These are phyloP conservation scores for Danio tinwini DNA, from an alignment of 2,797 vertebrate genomes.

Conservation along the genomic window DNA sequence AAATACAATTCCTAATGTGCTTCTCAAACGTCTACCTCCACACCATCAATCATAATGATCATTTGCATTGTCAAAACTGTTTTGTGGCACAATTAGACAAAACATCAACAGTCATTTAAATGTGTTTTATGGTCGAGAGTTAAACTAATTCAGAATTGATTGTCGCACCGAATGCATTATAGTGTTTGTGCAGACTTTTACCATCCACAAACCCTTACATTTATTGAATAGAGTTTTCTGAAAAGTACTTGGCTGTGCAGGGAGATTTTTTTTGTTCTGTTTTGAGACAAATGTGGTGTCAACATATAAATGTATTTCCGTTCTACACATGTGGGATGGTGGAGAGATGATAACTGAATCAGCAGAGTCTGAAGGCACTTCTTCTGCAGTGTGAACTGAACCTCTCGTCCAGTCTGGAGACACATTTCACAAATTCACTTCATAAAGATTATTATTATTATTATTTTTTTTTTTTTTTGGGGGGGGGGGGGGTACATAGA, in stretches of 20 bases:
- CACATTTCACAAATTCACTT: slow-evolving; percentile 8
- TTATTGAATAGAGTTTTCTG: slow-evolving; percentile 3
- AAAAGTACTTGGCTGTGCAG: not conserved
- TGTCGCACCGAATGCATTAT: slow-evolving; percentile 26
- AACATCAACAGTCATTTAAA: slow-evolving; percentile 13
- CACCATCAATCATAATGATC: not conserved
- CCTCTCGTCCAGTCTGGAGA: slow-evolving; percentile 15
- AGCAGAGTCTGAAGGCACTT: slow-evolving; percentile 75
- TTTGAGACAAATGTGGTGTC: slow-evolving; percentile 20
- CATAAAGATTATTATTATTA: not conserved
- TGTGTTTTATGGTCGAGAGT: not conserved
- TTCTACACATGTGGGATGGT: slow-evolving; percentile 18
- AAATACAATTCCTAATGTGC: not conserved
- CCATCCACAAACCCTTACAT: not conserved
- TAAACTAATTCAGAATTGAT: slow-evolving; percentile 26
- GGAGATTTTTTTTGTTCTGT: slow-evolving; percentile 7
- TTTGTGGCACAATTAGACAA: slow-evolving; percentile 22
- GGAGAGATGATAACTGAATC: not conserved
- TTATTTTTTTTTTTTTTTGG: no score
- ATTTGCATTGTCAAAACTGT: not conserved
- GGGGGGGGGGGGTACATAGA: not conserved
- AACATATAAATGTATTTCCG: not conserved
- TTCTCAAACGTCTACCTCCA: slow-evolving; percentile 20
- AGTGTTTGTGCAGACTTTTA: slow-evolving; percentile 5
- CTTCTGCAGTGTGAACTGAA: slow-evolving; percentile 57